Evolutionary conservation across 1,140 invertebrate genomes (phyloP).

Genomic region (Ostrea denselamellosa): DNA sequence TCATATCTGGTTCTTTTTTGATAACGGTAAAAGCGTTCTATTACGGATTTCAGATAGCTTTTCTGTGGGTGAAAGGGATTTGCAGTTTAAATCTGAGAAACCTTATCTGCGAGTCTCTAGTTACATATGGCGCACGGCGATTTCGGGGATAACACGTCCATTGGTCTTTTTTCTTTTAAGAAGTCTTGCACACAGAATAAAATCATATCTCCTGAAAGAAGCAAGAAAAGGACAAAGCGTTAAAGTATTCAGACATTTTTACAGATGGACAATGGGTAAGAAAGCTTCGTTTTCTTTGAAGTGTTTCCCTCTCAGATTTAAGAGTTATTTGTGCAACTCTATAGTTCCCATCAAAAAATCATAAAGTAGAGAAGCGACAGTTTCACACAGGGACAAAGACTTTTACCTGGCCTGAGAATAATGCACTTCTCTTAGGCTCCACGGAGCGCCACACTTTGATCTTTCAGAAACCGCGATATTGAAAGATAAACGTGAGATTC

Average conservation of each 20-base stretch:
- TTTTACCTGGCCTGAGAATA: neutral
- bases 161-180: neutral
- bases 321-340: neutral
- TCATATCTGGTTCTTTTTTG: constrained; percentile 31
- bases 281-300: constrained; percentile 14
- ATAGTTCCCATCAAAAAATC: neutral
- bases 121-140: neutral
- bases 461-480: neutral
- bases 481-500: neutral
- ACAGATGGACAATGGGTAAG: constrained; percentile 1
- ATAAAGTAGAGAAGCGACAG: neutral
- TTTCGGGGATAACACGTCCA: neutral
- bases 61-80: constrained; percentile 23
- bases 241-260: neutral
- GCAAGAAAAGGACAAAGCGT: neutral
- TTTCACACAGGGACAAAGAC: neutral
- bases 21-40: constrained; percentile 29
- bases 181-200: neutral
- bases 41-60: constrained; percentile 32
- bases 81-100: constrained; percentile 15
- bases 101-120: constrained; percentile 22
- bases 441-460: neutral
- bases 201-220: neutral
- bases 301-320: constrained; percentile 10
- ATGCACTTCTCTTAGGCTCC: neutral